A percentile compares a stretch with the other conserved stretches of the same genome.
phyloP scores from a whole-genome alignment of 2,113 vertebrate species.

The Rousettus leschenaultii region DNA sequence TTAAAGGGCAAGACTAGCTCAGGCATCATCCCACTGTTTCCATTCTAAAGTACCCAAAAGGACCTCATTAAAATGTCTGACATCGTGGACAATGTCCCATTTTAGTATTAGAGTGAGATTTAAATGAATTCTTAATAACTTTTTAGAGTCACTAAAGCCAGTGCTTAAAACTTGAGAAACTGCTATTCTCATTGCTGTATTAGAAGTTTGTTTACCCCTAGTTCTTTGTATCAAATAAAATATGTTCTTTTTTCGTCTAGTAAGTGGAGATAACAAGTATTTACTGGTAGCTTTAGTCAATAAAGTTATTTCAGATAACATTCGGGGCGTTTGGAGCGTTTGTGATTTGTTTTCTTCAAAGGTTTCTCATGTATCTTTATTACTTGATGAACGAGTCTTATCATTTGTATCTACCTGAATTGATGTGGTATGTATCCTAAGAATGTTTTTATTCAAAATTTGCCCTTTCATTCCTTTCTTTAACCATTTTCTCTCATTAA shows the following conservation, averaged over 20 bases:
- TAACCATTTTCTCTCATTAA: not conserved
- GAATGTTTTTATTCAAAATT: not conserved
- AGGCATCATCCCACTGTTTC: not conserved
- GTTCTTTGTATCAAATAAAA: not conserved
- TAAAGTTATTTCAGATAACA: slow-evolving; percentile 10
- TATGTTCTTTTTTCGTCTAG: not conserved
- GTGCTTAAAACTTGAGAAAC: not conserved
- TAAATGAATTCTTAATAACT: not conserved
- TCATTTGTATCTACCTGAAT: not conserved
- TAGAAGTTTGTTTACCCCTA: not conserved
- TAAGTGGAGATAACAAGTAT: not conserved
- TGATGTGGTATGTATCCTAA: not conserved
- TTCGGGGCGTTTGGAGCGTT: not conserved
- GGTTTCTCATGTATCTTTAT: not conserved
- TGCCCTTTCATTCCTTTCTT: not conserved
- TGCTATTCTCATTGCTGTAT: not conserved
- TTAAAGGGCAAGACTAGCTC: not conserved
- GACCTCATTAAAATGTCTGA: not conserved
- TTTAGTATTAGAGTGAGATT: not conserved
- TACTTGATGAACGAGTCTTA: not conserved
- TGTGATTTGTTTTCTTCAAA: not conserved
- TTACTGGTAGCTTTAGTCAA: not conserved
- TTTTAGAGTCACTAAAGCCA: not conserved
- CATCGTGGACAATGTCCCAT: not conserved
- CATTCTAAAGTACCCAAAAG: not conserved